These are phyloP conservation scores for Patagioenas fasciata DNA, from an alignment of 2,113 vertebrate genomes.

Conservation along the genomic window DNA sequence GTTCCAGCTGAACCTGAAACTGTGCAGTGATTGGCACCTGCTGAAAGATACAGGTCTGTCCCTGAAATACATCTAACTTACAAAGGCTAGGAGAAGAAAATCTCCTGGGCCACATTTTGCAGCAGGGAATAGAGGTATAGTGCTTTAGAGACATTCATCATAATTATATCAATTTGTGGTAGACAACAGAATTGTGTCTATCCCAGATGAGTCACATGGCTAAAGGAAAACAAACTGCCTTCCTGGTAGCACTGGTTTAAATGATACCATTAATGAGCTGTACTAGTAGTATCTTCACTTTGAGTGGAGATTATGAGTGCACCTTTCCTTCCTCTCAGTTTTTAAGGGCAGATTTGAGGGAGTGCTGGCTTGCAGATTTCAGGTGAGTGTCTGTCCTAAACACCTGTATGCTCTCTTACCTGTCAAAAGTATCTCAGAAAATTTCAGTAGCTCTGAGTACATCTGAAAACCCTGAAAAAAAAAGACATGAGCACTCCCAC, in stretches of 20 bases:
- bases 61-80: not conserved
- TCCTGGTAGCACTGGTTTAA: not conserved
- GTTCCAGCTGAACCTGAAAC: not conserved
- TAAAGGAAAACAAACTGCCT: not conserved
- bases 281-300: not conserved
- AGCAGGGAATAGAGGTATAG: not conserved
- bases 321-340: not conserved
- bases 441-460: not conserved
- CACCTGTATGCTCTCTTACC: accelerated
- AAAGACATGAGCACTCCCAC: accelerated
- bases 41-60: not conserved
- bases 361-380: not conserved
- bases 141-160: not conserved
- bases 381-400: not conserved
- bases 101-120: not conserved
- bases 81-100: not conserved
- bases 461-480: not conserved
- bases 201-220: not conserved
- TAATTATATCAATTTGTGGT: not conserved
- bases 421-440: not conserved
- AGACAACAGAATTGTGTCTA: not conserved
- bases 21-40: not conserved
- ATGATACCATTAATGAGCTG: not conserved
- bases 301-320: not conserved
- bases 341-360: not conserved